Base-by-base conservation (phyloP, 1,140 invertebrate genomes). In the Tribolium castaneum region DNA sequence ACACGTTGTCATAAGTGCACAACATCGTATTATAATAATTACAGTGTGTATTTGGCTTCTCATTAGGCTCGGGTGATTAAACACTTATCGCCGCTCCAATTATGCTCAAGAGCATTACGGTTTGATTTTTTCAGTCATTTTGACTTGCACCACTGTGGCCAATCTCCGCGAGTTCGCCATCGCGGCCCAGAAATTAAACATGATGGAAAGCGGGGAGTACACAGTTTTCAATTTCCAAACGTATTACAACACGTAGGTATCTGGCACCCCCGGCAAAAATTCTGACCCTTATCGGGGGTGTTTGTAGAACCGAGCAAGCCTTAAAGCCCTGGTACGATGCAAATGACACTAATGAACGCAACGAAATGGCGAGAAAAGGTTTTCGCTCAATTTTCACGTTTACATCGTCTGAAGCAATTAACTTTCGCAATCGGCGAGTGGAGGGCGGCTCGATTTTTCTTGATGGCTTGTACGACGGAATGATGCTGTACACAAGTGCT, bases 171-270 rank as follows among this genome's bases (percentile, higher is more conserved):
- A 96, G 84, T 96, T 99, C 78, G 91, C 98, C 87, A 86, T 99
- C 82, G 94, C 95, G 10, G 97, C 97, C 9, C 93, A 97, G 82
- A 93, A 96, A 81, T 89, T 99, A 35, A 96, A 96, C 75, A 97
- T 98, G 95, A 94, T 97, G 50, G 93, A 94, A 81, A 96, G 95
- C 75, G 97, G 98, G 10, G 98, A 99, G 89, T 99, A 99, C 87
- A 97, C 98, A 34, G 99, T 99, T 89, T 97, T 99, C 88, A 99
- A 97, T 86, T 97, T 99, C 82, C 97, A 99, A 86, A 89, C 99
- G 7, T 98, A 97, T 85, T 96, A 94, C 78, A 97, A 96, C 51
- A 52, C 39, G 97, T 98, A 90, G 93, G 92, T 87, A 70, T 52
- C 39, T 66, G n/a, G 4, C 13, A 22, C n/a, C 9, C 13, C 39